Evolutionary conservation across 2,888 invertebrate genomes (phyloP), one percentile per base, ranked within the genome.

Genomic region (Sarcophaga carnaria): DNA sequence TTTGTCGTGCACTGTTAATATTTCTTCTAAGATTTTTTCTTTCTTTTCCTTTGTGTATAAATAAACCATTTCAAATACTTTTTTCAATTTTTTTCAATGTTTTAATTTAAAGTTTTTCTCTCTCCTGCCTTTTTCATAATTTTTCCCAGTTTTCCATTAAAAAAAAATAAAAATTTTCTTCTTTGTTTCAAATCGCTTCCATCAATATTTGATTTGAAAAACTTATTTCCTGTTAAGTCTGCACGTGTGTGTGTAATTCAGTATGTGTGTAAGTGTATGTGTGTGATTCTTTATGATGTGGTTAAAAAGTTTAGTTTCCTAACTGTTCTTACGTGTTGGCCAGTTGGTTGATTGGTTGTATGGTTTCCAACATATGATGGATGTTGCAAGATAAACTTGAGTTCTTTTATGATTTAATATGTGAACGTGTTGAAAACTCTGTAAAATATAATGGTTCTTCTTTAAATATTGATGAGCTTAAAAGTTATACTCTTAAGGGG

Each of bases 151-250:
- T 37, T 10, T 37, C 37, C 37, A 37, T 37, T 37, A 2, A 37
- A 37, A 37, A 37, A 37, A 37, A 6, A 8, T 8, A 10, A 37
- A 37, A 37, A 3, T 17, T 54, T 54, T 54, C 54, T 54, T 54
- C 17, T 54, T 54, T 54, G 54, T 75, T 49, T 81, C 59, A 27
- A 47, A 45, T n/a, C 64, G 47, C 17, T 63, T 77, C 27, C 37
- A 85, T 81, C 71, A 81, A 81, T 78, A 59, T 77, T 77, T 76
- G 63, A 82, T 66, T 37, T 70, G 60, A 3, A 64, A 77, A 82
- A 82, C 45, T 76, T 82, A 54, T 12, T 54, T 54, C 5, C 54
- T 17, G 12, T 54, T 17, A 14, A 17, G 14, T 17, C 54, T 54
- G 54, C 54, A 3, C 4, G 17, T 17, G 54, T 54, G 54, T 54